A percentile compares a stretch with the other conserved stretches of the same genome.
phyloP scores from a whole-genome alignment of 2,113 vertebrate genomes.

The Bufo gargarizans region DNA sequence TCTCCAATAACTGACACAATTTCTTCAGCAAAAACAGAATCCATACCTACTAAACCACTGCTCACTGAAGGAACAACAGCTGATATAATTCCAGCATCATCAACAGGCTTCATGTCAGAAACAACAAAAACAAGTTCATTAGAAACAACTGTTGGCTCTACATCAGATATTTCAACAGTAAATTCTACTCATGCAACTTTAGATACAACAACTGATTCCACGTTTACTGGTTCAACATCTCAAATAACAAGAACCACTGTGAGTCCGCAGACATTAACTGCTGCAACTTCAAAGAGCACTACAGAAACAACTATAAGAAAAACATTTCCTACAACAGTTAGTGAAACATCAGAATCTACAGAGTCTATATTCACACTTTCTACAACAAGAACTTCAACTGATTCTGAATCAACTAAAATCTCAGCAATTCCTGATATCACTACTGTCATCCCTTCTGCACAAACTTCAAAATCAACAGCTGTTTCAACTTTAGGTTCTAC shows the following conservation, averaged over 20 bases:
- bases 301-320: background rate
- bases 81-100: too few relatives aligned
- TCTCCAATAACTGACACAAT: too few relatives aligned
- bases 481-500: background rate
- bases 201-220: background rate
- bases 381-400: background rate
- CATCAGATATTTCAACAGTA: background rate
- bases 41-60: too few relatives aligned
- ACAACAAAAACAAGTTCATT: background rate
- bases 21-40: too few relatives aligned
- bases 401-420: background rate
- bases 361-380: too few relatives aligned
- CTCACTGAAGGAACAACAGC: too few relatives aligned
- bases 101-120: too few relatives aligned
- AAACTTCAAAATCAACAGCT: background rate
- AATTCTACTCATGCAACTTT: background rate
- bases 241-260: background rate
- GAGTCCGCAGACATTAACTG: background rate
- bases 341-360: too few relatives aligned
- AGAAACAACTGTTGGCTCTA: too few relatives aligned
- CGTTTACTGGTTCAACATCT: background rate
- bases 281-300: background rate
- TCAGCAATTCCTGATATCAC: background rate
- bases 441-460: background rate
- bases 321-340: too few relatives aligned